Evolutionary conservation across 2,797 vertebrate species (phyloP), one percentile per base, ranked within the genome.

Genomic region (Spea hammondii): DNA sequence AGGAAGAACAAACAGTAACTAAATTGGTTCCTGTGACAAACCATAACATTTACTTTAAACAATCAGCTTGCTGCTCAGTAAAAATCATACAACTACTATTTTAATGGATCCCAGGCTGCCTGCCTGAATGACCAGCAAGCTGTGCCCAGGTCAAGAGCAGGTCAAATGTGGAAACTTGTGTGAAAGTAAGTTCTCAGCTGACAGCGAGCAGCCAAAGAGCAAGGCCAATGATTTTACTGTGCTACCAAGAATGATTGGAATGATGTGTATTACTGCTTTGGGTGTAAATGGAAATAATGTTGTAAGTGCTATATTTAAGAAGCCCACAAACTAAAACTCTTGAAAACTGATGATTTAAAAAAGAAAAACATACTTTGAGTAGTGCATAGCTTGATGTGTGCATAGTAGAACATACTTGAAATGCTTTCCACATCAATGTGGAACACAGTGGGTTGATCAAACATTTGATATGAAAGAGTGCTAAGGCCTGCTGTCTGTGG

Each of bases 1-100:
- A 92, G 92, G 93, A 93, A 94, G 94, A 92, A 95, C 93, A 92
- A 95, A 96, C 93, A 92, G 93, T 93, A 95, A 96, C 96, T 94
- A 93, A 94, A 94, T 95, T 94, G 95, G 94, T 95, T 97, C 95
- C 95, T 95, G 94, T 93, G 93, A 95, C 94, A 96, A 97, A 98
- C 94, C 95, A 95, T 95, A 96, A 98, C 95, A 97, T 97, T 98
- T 96, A 93, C 93, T 95, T 95, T 96, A 95, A 93, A 93, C 87
- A 92, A 89, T 92, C 92, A 89, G 93, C 72, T 73, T 90, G 91
- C 92, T 94, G 92, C 93, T 95, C 93, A 90, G 91, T 93, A 91
- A 92, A 90, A 92, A 89, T 92, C 88, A 93, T 88, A 92, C 92
- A 94, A 93, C 93, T 92, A 92, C 87, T 90, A 89, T 91, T 93